Evolutionary conservation across 2,113 vertebrate genomes (phyloP), one percentile per base, ranked within the genome.

Genomic region (Nerophis ophidion): DNA sequence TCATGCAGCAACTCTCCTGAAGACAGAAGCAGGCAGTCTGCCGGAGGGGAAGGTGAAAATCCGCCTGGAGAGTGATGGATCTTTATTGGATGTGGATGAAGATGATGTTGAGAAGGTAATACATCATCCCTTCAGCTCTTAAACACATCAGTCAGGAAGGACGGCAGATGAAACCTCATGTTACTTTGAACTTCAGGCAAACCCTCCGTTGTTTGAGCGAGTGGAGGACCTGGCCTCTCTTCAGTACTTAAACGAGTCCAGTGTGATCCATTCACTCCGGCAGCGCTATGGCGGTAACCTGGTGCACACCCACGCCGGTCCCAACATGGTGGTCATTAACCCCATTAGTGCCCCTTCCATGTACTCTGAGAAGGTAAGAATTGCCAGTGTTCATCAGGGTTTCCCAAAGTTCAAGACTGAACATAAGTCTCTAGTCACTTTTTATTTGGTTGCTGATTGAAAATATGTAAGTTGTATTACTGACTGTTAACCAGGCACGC

Each of bases 81-180:
- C 92, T 5, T 0, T 95, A 77, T 89, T 99, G 89, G 96, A 98
- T 11, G 97, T 98, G 75, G 97, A 99, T 1, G 97, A 99, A 81
- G 96, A 98, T 0, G 95, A 99, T 0, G 87, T 97, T 44, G 97
- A 99, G 75, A 99, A 98, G 94, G 97, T 98, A 86, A 68, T 83
- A 60, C 74, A 82, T 83, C 72, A 75, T 77, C 52, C 38, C 50
- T 68, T 81, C 68, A 66, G 40, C 74, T 68, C 58, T 59, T 40
- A 74, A 51, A 52, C 60, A 65, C 74, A 68, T 82, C 57, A 63
- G 57, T 85, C 76, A 75, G 16, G 1, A 12, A 59, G 47, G 60
- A 56, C 55, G 15, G 16, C 0, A 5, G 13, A 17, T 15, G 35
- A 79, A 68, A 74, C 53, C 9, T 8, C 14, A 4, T 80, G 45